phyloP scores from a whole-genome alignment of 2,888 invertebrate genomes.

The Brassicogethes aeneus region DNA sequence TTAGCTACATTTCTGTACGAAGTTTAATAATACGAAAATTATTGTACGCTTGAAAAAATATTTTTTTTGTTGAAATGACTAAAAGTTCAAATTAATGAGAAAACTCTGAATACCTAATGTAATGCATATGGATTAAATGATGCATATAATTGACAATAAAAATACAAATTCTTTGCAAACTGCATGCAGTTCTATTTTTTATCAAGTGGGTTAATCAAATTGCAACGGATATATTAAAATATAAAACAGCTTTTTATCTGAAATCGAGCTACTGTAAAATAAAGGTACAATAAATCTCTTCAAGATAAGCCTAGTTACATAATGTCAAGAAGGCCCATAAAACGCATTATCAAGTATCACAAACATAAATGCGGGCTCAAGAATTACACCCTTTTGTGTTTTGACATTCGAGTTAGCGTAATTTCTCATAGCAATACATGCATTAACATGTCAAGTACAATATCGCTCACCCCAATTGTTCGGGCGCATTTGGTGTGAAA shows the following conservation, averaged over 20 bases:
- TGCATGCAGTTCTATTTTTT: no score
- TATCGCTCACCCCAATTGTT: conserved; percentile 29
- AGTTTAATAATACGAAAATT: no score
- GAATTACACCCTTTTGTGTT: conserved; percentile 23
- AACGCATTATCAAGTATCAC: conserved; percentile 15
- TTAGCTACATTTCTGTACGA: no score
- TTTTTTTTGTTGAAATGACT: no score
- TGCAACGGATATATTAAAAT: conserved; percentile 1
- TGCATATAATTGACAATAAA: no score
- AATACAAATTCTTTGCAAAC: no score
- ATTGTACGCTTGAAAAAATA: no score
- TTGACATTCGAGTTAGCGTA: conserved; percentile 27
- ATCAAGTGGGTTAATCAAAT: conserved; percentile 19
- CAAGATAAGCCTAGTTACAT: conserved; percentile 7
- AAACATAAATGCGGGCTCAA: conserved; percentile 17
- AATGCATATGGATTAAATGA: no score
- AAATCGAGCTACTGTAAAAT: background rate
- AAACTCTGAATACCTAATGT: no score
- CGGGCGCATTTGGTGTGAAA: conserved; percentile 29
- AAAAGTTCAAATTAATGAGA: no score
- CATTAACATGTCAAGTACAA: conserved; percentile 31
- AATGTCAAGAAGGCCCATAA: conserved; percentile 14
- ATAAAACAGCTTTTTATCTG: conserved; percentile 1
- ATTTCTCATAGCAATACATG: conserved; percentile 31
- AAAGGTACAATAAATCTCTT: background rate